phyloP scores from a whole-genome alignment of 2,113 vertebrate species.

The Urocitellus parryii region DNA sequence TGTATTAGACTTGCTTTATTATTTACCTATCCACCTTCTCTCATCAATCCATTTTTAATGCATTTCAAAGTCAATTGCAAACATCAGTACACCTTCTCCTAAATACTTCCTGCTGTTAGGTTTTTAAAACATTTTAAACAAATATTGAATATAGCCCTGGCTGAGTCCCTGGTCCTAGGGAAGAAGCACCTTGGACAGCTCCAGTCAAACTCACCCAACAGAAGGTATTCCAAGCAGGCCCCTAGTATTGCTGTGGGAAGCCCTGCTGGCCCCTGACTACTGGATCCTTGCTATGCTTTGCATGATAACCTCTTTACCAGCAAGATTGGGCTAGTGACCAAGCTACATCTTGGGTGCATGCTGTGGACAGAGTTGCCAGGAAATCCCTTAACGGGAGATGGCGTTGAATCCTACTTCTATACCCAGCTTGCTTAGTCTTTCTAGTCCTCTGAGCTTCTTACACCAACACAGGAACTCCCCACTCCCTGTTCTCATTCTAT shows the following conservation, averaged over 20 bases:
- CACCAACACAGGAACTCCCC: neutral
- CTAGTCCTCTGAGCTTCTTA: neutral
- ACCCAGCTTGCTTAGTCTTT: neutral
- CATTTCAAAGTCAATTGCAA: conserved; percentile 46
- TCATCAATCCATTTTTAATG: conserved; percentile 15
- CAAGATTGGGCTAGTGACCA: neutral
- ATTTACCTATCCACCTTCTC: neutral
- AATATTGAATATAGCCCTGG: neutral
- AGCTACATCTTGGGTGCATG: neutral
- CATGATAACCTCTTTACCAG: neutral
- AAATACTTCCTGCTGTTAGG: neutral
- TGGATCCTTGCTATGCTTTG: conserved; percentile 1
- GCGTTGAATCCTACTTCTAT: neutral
- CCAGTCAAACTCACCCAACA: neutral
- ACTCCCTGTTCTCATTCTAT: neutral
- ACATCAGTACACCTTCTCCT: neutral
- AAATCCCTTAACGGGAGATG: neutral
- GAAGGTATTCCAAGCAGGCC: neutral
- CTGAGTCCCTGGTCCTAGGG: neutral
- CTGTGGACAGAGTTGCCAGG: neutral
- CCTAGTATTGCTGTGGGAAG: accelerated
- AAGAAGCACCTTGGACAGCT: conserved; percentile 77
- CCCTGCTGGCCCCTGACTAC: neutral
- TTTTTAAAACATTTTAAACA: conserved; percentile 41
- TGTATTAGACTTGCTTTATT: conserved; percentile 39